Conservation (phyloP, 2,113 vertebrate species). For the Macheiramphus alcinus region DNA sequence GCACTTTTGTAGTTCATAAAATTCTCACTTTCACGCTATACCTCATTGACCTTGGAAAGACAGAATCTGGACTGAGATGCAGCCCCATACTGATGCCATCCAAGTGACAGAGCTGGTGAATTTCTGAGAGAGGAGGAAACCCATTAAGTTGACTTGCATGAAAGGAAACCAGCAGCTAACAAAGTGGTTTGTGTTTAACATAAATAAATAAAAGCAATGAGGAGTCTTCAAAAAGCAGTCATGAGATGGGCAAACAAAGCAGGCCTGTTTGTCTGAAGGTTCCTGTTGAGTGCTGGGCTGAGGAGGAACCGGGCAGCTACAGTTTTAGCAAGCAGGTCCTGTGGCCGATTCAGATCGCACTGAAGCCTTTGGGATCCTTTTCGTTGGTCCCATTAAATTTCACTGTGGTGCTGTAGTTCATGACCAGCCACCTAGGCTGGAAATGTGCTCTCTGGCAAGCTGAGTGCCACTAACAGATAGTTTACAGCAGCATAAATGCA, state of each 20-base stretch:
- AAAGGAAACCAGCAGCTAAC: background rate
- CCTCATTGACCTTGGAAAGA: background rate
- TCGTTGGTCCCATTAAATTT: background rate
- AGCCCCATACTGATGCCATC: background rate
- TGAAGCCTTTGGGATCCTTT: background rate
- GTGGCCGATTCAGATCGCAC: background rate
- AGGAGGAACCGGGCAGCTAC: background rate
- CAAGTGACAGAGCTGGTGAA: background rate
- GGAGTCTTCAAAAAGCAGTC: background rate
- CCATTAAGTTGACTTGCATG: background rate
- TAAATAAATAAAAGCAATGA: constrained; percentile 6
- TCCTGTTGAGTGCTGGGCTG: background rate
- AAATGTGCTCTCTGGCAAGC: background rate
- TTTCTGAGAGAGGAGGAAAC: background rate
- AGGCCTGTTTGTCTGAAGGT: background rate
- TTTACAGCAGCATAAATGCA: background rate
- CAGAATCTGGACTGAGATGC: background rate
- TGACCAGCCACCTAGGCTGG: background rate
- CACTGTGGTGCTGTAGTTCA: background rate
- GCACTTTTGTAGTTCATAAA: constrained; percentile 28
- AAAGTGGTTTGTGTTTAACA: constrained; percentile 16
- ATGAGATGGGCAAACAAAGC: background rate
- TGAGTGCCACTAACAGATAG: background rate
- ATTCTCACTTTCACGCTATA: constrained; percentile 14
- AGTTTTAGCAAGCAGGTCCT: background rate